These are phyloP conservation scores for Epinotia bilunana DNA, from an alignment of 2,888 invertebrate species.

Conservation along the genomic window DNA sequence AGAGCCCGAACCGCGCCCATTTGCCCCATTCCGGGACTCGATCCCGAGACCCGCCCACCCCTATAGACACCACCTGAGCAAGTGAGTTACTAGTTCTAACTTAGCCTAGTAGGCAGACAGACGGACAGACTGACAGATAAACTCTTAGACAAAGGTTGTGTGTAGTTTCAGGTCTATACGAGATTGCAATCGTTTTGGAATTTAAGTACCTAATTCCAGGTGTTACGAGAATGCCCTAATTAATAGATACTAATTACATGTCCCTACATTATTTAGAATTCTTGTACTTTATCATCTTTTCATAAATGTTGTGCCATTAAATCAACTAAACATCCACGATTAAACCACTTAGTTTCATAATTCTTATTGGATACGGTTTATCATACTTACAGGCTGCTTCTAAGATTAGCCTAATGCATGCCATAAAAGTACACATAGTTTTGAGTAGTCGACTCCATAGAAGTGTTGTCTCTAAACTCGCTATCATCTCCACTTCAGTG, in stretches of 20 bases:
- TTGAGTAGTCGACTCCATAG: slow-evolving; percentile 14
- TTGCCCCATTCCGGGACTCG: slow-evolving; percentile 44
- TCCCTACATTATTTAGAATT: not conserved
- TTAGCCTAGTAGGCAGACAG: slow-evolving; percentile 8
- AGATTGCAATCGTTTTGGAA: not conserved
- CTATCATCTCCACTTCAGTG: slow-evolving; percentile 36
- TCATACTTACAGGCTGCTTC: too few relatives aligned
- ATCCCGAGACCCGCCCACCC: slow-evolving; percentile 42
- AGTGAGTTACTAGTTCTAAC: slow-evolving; percentile 41
- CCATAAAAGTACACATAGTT: not conserved
- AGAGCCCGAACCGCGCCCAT: slow-evolving; percentile 40
- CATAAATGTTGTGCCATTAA: too few relatives aligned
- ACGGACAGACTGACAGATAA: not conserved
- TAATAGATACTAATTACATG: not conserved
- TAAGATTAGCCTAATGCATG: not conserved
- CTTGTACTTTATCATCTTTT: not conserved
- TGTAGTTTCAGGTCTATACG: not conserved
- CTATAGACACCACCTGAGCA: slow-evolving; percentile 44
- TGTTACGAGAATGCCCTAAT: not conserved
- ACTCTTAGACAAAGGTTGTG: not conserved
- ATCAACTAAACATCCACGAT: too few relatives aligned
- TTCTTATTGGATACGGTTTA: too few relatives aligned
- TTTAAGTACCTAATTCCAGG: not conserved
- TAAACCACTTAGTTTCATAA: too few relatives aligned
- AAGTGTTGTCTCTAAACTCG: slow-evolving; percentile 21